Conservation (phyloP, 2,797 vertebrate genomes). For the Centroberyx gerrardi region DNA sequence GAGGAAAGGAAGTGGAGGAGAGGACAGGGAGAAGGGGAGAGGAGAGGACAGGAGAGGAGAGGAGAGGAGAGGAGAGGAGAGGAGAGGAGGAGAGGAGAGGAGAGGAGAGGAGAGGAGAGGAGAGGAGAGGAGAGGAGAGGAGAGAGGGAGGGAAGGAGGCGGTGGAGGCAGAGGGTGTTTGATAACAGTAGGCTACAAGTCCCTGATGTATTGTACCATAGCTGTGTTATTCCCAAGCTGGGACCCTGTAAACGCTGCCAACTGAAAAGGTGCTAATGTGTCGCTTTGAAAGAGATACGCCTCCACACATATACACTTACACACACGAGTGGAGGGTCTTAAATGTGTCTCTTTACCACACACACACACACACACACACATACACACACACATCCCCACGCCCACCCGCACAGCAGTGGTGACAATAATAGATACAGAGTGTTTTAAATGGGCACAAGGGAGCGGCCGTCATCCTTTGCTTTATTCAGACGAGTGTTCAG, state of each 20-base stretch:
- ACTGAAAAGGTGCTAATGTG: slow-evolving; percentile 78
- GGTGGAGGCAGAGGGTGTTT: slow-evolving; percentile 49
- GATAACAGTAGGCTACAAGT: slow-evolving; percentile 53
- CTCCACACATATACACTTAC: slow-evolving; percentile 7
- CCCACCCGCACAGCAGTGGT: slow-evolving; percentile 44
- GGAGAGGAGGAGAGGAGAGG: slow-evolving; percentile 10
- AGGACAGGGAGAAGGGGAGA: neutral
- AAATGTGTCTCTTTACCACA: neutral
- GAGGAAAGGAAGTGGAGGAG: too few species aligned
- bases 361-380: slow-evolving; percentile 42
- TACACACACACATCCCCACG: neutral
- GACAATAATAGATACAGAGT: slow-evolving; percentile 53
- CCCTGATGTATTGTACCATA: slow-evolving; percentile 65
- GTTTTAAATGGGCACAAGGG: slow-evolving; percentile 67
- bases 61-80: neutral
- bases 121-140: neutral
- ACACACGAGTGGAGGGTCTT: neutral
- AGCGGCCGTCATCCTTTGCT: slow-evolving; percentile 33
- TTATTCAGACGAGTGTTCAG: slow-evolving; percentile 34
- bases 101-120: neutral
- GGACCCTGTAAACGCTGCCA: slow-evolving; percentile 59
- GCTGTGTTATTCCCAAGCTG: slow-evolving; percentile 64
- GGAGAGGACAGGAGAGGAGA: neutral
- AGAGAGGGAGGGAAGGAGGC: slow-evolving; percentile 6
- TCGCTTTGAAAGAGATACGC: slow-evolving; percentile 48